Conservation (phyloP, 2,113 vertebrate species). For the Glaucidium brasilianum region DNA sequence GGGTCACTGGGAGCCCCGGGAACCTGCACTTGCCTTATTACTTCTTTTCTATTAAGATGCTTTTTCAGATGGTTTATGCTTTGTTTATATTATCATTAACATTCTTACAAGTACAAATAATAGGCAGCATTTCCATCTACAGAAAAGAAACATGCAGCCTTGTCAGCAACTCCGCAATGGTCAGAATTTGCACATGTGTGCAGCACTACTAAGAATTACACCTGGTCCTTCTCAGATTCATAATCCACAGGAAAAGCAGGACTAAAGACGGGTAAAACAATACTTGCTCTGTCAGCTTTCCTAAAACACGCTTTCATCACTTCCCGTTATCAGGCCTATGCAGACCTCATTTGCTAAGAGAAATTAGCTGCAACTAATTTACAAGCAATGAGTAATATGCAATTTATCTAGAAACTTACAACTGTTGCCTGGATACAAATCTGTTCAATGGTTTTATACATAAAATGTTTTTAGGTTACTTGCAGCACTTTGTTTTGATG, state of each 20-base stretch:
- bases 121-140: neutral
- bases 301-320: neutral
- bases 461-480: constrained; percentile 15
- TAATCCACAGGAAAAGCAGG: neutral
- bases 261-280: neutral
- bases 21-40: neutral
- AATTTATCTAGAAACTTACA: constrained; percentile 43
- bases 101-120: neutral
- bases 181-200: neutral
- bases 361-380: constrained; percentile 62
- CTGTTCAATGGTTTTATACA: neutral
- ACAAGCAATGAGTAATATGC: constrained; percentile 6
- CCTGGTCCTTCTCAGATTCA: neutral
- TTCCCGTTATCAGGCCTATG: constrained; percentile 38
- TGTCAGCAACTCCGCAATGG: accelerated
- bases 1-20: neutral
- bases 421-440: constrained; percentile 63
- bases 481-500: constrained; percentile 21
- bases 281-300: neutral
- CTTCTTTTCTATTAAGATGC: neutral
- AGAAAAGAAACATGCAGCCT: neutral
- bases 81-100: neutral
- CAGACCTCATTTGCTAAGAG: constrained; percentile 14
- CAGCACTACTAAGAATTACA: neutral
- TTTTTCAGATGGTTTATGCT: neutral